Percentiles rank a stretch among this genome's conserved stretches.
These are phyloP conservation scores for Drosophila imparisetae DNA, from an alignment of 2,888 invertebrate genomes.

Conservation along the genomic window DNA sequence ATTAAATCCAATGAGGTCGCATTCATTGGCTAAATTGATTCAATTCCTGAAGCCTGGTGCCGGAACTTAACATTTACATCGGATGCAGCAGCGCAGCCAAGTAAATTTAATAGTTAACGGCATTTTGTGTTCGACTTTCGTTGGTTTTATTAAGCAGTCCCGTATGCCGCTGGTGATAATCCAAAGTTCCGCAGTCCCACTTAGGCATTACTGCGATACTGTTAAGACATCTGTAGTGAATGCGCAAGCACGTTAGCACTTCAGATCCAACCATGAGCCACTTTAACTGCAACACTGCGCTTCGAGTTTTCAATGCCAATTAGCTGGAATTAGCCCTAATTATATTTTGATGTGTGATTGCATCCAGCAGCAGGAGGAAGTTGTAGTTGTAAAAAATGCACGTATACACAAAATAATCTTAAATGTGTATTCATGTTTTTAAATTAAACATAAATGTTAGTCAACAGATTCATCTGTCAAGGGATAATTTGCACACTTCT, in stretches of 20 bases:
- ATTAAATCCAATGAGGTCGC: conserved; percentile 76
- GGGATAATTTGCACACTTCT: too few relatives aligned
- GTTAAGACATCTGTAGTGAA: conserved; percentile 11
- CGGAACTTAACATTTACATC: conserved; percentile 27
- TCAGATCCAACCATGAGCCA: conserved; percentile 5
- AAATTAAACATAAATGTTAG: neutral
- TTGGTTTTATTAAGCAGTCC: conserved; percentile 41
- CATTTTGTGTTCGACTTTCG: conserved; percentile 38
- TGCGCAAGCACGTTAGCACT: conserved; percentile 2
- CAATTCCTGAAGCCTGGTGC: conserved; percentile 39
- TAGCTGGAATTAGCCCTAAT: conserved; percentile 62
- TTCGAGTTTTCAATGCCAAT: conserved; percentile 48
- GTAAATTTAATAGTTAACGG: conserved; percentile 58
- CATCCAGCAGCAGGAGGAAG: neutral
- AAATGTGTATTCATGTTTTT: neutral
- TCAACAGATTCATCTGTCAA: neutral
- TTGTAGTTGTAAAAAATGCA: too few relatives aligned
- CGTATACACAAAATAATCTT: neutral
- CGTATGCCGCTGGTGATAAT: conserved; percentile 28
- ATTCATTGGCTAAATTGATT: conserved; percentile 75
- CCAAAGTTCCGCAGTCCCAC: conserved; percentile 7
- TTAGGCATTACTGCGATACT: conserved; percentile 19
- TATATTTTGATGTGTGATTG: conserved; percentile 53
- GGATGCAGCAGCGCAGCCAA: conserved; percentile 34
- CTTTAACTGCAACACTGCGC: conserved; percentile 17